Evolutionary conservation across 2,113 vertebrate genomes (phyloP), one percentile per base, ranked within the genome.

Genomic region (Pygathrix nemaeus): DNA sequence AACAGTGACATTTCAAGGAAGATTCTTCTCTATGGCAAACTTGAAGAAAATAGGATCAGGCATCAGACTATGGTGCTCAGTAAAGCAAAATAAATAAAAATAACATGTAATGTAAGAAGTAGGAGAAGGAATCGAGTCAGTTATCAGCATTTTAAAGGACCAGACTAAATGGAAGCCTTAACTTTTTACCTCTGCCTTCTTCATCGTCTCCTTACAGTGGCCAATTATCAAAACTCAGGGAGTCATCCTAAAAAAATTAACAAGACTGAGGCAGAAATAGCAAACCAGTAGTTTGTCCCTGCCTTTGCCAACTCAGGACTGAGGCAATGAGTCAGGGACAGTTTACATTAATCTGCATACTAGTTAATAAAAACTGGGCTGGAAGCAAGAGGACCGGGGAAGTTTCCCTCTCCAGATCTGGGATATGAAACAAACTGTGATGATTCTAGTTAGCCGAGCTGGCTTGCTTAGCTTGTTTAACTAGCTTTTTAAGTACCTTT

Each of bases 381-480:
- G 9, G 11, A 70, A 82, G 13, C 10, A 73, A 73, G 25, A 43
- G 25, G 9, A 17, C 13, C 12, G 3, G 10, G 10, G 1, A 93
- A 88, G 32, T 0, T 13, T 75, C 20, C 7, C 2, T 70, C 18
- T 18, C 23, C 38, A 50, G 94, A 61, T 52, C 4, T 13, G 30
- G 30, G 40, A 27, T 7, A 27, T 5, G 13, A 6, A 52, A 55
- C 4, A 61, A 23, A 50, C 70, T 84, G 27, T 3, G 30, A 5
- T 32, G n/a, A 27, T 59, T 8, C 38, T 73, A 64, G 13, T 76
- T 64, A 6, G 20, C 50, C 73, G 25, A 6, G 35, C 57, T 86
- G 40, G 38, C 17, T 93, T 70, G 38, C 50, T 89, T 80, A 80
- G 52, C 55, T 50, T n/a, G 14, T 96, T 88, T 91, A 61, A 91